Evolutionary conservation across 2,797 vertebrate genomes (phyloP).

Genomic region (Gephyroberyx darwinii): DNA sequence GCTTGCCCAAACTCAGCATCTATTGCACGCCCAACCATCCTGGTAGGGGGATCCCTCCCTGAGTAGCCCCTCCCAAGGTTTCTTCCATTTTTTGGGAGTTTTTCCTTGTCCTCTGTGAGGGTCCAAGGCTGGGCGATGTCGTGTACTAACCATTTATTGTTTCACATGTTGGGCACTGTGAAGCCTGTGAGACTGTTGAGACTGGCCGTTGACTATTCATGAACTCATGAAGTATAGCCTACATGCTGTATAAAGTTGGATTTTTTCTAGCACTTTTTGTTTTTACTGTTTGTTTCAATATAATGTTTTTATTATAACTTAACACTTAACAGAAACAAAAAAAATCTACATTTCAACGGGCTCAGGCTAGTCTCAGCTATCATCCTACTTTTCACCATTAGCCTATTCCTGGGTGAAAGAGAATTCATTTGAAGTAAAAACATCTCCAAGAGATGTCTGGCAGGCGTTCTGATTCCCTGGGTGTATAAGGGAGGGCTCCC

Average conservation of each 20-base stretch:
- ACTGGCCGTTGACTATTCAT: not conserved
- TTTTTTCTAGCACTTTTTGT: not conserved
- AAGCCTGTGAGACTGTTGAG: too few relatives aligned
- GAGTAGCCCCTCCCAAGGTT: too few relatives aligned
- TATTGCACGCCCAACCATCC: too few relatives aligned
- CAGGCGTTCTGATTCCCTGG: constrained; percentile 63
- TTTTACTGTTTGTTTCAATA: constrained; percentile 3
- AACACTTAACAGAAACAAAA: constrained; percentile 3
- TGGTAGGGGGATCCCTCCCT: too few relatives aligned
- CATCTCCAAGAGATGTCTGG: constrained; percentile 54
- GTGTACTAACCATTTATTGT: too few relatives aligned
- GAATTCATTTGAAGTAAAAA: constrained; percentile 61
- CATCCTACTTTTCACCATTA: constrained; percentile 24
- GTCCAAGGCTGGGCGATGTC: too few relatives aligned
- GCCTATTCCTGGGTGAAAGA: constrained; percentile 46
- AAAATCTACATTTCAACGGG: constrained; percentile 14
- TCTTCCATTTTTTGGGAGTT: too few relatives aligned
- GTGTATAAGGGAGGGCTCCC: constrained; percentile 53
- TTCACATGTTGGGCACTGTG: too few relatives aligned
- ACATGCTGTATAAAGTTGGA: not conserved
- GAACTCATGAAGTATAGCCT: not conserved
- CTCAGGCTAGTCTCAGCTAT: constrained; percentile 14
- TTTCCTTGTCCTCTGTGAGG: too few relatives aligned
- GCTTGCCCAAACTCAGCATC: too few relatives aligned
- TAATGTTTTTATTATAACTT: not conserved